phyloP scores from a whole-genome alignment of 2,113 vertebrate genomes.

The Istiophorus platypterus region DNA sequence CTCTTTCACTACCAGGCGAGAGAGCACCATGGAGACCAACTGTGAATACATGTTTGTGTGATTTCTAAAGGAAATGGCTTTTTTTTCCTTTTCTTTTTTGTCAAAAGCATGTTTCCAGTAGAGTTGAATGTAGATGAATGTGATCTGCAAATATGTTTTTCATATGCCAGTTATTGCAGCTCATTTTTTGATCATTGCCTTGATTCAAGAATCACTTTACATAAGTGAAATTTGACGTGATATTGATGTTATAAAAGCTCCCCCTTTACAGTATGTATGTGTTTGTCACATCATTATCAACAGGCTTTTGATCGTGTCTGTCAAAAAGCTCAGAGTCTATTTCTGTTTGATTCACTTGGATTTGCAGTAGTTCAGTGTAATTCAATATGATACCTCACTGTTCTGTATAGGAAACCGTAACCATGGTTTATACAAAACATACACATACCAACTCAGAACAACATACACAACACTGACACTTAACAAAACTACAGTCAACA shows the following conservation, averaged over 20 bases:
- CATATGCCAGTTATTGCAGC: neutral
- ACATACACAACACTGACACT: constrained; percentile 2
- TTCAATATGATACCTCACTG: neutral
- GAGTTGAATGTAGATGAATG: neutral
- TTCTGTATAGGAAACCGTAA: constrained; percentile 1
- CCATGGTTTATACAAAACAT: neutral
- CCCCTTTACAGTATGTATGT: neutral
- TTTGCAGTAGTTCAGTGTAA: neutral
- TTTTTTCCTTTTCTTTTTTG: neutral
- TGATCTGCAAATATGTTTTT: neutral
- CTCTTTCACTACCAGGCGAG: neutral
- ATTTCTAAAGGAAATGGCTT: neutral
- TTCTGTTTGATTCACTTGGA: neutral
- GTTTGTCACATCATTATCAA: neutral
- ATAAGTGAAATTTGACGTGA: neutral
- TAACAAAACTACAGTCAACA: neutral
- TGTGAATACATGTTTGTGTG: constrained; percentile 5
- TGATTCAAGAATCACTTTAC: neutral
- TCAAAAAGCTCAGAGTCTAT: neutral
- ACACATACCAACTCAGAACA: neutral
- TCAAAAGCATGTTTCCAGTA: no score
- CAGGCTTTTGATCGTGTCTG: neutral
- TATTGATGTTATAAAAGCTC: neutral
- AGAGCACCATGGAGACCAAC: neutral
- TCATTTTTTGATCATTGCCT: neutral